These are phyloP conservation scores for Panzeria rudis DNA, from an alignment of 2,888 invertebrate genomes.

Conservation along the genomic window DNA sequence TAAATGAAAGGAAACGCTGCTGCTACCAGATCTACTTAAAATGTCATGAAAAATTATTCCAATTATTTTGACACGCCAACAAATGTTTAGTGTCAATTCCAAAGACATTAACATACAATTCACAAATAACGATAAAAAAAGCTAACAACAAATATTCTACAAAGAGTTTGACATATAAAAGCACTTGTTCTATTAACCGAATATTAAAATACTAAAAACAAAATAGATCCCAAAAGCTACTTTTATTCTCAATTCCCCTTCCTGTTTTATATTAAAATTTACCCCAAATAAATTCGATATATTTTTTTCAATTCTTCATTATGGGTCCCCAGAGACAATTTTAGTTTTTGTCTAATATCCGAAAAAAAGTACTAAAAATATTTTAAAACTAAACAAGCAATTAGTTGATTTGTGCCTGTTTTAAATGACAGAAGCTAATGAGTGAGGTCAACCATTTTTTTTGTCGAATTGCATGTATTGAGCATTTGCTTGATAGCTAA, in stretches of 20 bases:
- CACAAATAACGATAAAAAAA: conserved; percentile 10
- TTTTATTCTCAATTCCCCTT: conserved; percentile 1
- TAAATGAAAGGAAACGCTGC: conserved; percentile 5
- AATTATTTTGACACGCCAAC: conserved; percentile 67
- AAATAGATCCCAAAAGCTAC: conserved; percentile 19
- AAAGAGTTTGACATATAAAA: conserved; percentile 9
- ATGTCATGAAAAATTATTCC: conserved; percentile 54
- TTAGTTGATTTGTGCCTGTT: conserved; percentile 60
- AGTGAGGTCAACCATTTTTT: conserved; percentile 65
- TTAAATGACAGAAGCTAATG: conserved; percentile 70
- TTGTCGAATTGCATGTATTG: background rate
- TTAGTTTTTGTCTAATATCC: conserved; percentile 23
- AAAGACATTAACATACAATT: conserved; percentile 61
- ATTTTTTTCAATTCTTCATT: conserved; percentile 34
- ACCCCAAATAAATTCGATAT: conserved; percentile 15
- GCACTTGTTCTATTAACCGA: conserved; percentile 52
- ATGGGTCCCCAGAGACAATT: conserved; percentile 58
- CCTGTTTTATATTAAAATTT: background rate
- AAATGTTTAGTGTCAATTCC: conserved; percentile 68
- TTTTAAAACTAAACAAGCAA: conserved; percentile 69
- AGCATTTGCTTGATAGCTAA: background rate
- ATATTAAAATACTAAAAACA: background rate
- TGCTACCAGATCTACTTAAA: conserved; percentile 55
- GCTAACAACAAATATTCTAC: conserved; percentile 24
- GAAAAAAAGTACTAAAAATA: conserved; percentile 52